Base-by-base conservation (phyloP, 2,797 vertebrate genomes). In the Sebastes melanostomus region DNA sequence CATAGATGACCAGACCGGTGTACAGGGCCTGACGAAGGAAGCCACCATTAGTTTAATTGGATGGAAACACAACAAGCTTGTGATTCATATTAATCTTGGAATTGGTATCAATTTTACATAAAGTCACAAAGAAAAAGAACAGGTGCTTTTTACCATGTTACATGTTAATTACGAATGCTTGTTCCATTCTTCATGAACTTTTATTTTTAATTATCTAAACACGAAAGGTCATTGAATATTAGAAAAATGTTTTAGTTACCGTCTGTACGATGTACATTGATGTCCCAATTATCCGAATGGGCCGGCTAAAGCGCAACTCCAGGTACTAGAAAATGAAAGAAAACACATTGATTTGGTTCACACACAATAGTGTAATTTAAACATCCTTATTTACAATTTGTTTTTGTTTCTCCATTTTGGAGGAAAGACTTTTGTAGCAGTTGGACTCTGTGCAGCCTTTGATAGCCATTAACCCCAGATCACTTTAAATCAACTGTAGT, bases 1-100 rank as follows among this genome's bases (percentile, higher is more conserved):
- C 96, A 25, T 96, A 97, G 79, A 97, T 96, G 66, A 96, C 96
- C 92, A 97, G 87, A 18, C 96, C 96, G 0, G 96, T 97, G 92
- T 97, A 97, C 72, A 97, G 88, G 55, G 58, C 87, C 96, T 97
- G 84, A 74, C 72, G 68, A 75, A 18, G 87, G 63, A 93, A 32
- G 20, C 16, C 25, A 22, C 90, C 88, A 95, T 96, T 95, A 96
- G 87, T 72, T 50, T 90, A 77, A 96, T 95, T 92, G 83, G 71
- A 78, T 38, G 56, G 77, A 91, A 90, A 84, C 66, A 82, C 18
- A 77, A 56, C 22, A 76, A 75, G n/a, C 55, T 32, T 54, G 20
- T 42, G 52, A 84, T 91, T 84, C 59, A 91, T 86, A 86, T 86
- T 87, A 22, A 91, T 80, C 36, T 56, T 55, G 25, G 72, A 72